These are phyloP conservation scores for Plebejus anna DNA, from an alignment of 2,888 invertebrate genomes.

Conservation along the genomic window DNA sequence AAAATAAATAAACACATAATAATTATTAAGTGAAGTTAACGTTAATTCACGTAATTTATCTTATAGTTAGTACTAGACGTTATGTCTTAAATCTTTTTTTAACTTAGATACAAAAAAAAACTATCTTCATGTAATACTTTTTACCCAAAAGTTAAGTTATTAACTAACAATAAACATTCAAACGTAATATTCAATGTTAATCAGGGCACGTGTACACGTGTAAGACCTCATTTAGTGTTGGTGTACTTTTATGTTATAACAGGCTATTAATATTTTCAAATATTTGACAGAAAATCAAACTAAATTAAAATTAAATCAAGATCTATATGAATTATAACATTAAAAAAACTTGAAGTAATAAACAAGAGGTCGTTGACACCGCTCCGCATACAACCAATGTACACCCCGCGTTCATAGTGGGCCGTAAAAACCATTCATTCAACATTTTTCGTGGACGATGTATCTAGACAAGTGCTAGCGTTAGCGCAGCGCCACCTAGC, in stretches of 20 bases:
- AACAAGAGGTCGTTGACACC: conserved; percentile 66
- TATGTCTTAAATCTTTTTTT: not conserved
- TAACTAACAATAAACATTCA: not conserved
- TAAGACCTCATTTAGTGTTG: not conserved
- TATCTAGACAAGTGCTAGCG: conserved; percentile 51
- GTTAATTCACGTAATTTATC: not conserved
- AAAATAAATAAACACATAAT: too few species aligned
- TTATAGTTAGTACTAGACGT: not conserved
- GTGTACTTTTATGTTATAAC: not conserved
- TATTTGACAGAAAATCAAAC: not conserved
- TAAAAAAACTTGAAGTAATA: conserved; percentile 46
- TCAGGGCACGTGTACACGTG: not conserved
- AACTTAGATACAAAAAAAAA: not conserved
- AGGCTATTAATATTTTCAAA: not conserved
- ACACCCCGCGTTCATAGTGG: conserved; percentile 54
- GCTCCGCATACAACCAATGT: conserved; percentile 53
- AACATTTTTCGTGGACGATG: conserved; percentile 48
- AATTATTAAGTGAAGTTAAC: too few species aligned
- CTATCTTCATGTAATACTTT: not conserved
- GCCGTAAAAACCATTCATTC: conserved; percentile 70
- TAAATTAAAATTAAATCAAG: not conserved
- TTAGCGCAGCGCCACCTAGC: conserved; percentile 57
- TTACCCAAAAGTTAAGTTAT: not conserved
- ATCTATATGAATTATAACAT: conserved; percentile 35
- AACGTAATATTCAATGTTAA: not conserved